Percentiles rank a stretch among this genome's conserved stretches.
Conservation (phyloP, 2,888 invertebrate genomes). For the Himalopsyche tibetana region DNA sequence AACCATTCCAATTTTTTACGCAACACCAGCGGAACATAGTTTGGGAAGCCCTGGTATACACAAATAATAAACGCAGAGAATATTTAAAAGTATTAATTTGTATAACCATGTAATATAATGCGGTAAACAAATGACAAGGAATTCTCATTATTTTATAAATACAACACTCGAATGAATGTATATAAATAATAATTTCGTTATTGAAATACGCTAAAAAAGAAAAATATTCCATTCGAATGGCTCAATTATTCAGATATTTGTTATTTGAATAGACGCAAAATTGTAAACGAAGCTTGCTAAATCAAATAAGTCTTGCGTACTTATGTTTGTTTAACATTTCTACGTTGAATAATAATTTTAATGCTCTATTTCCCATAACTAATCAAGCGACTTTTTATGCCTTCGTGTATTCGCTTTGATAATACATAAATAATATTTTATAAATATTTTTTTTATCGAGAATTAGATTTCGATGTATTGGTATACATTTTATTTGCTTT, state of each 20-base stretch:
- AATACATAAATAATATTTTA: no score
- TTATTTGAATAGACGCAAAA: not conserved
- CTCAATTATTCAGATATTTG: slow-evolving; percentile 20
- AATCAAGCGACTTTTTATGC: slow-evolving; percentile 17
- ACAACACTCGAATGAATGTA: not conserved
- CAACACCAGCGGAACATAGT: no score
- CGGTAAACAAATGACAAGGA: no score
- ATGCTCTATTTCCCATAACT: slow-evolving; percentile 41
- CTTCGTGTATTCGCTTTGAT: no score
- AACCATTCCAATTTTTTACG: no score
- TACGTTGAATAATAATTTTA: slow-evolving; percentile 24
- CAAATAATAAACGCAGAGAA: no score
- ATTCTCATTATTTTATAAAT: not conserved
- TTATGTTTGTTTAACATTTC: not conserved
- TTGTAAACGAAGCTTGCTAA: slow-evolving; percentile 13
- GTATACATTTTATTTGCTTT: no score
- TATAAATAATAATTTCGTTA: not conserved
- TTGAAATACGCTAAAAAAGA: slow-evolving; percentile 1
- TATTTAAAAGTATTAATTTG: no score
- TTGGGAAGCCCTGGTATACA: no score
- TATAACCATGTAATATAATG: no score
- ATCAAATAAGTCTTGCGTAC: slow-evolving; percentile 25
- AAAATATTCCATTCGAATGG: slow-evolving; percentile 2
- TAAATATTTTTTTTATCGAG: no score
- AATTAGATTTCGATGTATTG: no score